Evolutionary conservation across 2,113 vertebrate species (phyloP).

Genomic region (Chamaetylas fuelleborni): DNA sequence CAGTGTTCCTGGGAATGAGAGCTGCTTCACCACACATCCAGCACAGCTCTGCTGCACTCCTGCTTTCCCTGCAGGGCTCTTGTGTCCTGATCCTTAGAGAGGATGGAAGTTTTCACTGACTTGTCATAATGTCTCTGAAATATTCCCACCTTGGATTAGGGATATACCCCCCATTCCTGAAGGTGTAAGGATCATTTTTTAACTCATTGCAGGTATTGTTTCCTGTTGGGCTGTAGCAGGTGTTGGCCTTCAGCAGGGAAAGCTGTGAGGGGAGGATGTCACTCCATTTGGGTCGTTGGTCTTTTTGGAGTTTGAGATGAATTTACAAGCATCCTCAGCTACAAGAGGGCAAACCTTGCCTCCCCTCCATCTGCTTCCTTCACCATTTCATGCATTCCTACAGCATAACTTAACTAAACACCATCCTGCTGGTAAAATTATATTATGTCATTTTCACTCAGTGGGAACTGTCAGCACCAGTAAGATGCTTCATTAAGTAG

Average conservation of each 20-base stretch:
- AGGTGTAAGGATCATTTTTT: neutral
- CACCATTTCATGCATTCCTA: constrained; percentile 20
- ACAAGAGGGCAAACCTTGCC: neutral
- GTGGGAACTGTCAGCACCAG: constrained; percentile 52
- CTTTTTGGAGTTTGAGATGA: neutral
- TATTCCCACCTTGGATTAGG: neutral
- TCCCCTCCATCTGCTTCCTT: constrained; percentile 22
- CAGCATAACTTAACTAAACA: constrained; percentile 46
- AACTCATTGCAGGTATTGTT: neutral
- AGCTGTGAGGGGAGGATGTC: neutral
- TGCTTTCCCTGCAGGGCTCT: neutral
- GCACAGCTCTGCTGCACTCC: neutral
- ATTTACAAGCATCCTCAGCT: neutral
- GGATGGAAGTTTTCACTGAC: neutral
- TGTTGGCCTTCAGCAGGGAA: neutral
- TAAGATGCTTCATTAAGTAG: constrained; percentile 55
- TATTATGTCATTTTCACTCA: constrained; percentile 40
- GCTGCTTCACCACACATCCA: neutral
- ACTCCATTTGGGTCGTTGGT: neutral
- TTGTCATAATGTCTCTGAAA: neutral
- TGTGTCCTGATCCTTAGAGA: neutral
- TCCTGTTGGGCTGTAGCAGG: neutral
- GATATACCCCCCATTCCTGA: neutral
- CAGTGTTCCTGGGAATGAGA: neutral
- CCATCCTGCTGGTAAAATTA: constrained; percentile 49